Evolutionary conservation across 2,113 vertebrate species (phyloP), one percentile per base, ranked within the genome.

Genomic region (Cottus gobio): DNA sequence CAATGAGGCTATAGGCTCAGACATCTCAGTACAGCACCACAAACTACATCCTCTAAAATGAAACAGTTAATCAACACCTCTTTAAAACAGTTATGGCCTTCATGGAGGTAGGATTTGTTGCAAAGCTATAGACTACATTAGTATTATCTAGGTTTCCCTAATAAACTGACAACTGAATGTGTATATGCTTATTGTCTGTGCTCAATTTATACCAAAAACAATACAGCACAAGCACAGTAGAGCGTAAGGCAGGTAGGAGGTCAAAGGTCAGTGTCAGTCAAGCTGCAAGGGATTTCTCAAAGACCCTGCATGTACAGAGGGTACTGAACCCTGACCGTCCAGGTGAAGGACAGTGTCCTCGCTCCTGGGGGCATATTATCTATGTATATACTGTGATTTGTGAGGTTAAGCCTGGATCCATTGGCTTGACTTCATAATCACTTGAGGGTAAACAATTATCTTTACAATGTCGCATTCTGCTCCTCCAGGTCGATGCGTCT

Each of bases 251-350:
- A 16, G 28, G 58, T 22, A 61, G 11, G 28, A 50, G 69, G 69
- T 67, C 61, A 66, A 66, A 66, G 39, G 77, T 73, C 68, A 57
- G 12, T n/a, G 46, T 12, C 16, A 66, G 48, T 46, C 36, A 26
- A 34, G 50, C 12, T 50, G 44, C 22, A 8, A 15, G 26, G 37
- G 54, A 22, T 58, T 66, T 30, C 42, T 28, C 18, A 22, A 20
- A 11, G 9, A 3, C 16, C 20, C 18, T 46, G 28, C 2, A n/a
- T n/a, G n/a, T n/a, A 36, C 15, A 28, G 24, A 56, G 24, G 48
- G n/a, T 4, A 7, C 5, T 72, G 48, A 79, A 36, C 44, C 57
- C 69, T 58, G 30, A 36, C 18, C 30, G 16, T 50, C 39, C 83
- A 10, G 57, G 5, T 37, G 36, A 36, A 65, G 30, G 39, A 2